phyloP scores from a whole-genome alignment of 2,113 vertebrate species.

The Hirundichthys speculiger region DNA sequence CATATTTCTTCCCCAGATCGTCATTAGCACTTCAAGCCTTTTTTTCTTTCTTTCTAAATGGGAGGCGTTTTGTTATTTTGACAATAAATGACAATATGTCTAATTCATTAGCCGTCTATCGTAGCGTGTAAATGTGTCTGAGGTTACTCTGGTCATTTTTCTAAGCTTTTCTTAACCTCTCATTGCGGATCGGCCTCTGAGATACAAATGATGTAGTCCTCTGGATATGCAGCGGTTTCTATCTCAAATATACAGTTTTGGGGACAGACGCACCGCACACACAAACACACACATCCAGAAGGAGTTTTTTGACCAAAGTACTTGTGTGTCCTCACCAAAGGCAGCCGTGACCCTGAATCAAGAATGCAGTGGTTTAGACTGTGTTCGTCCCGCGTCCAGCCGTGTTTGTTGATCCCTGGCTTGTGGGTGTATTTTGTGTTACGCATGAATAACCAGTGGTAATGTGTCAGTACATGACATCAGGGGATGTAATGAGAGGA shows the following conservation, averaged over 20 bases:
- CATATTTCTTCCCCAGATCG: too few relatives aligned
- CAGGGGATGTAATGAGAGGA: conserved; percentile 30
- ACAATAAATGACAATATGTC: too few relatives aligned
- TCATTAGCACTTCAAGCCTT: too few relatives aligned
- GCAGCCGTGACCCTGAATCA: conserved; percentile 42
- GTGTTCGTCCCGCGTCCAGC: conserved; percentile 24
- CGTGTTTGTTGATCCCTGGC: conserved; percentile 26
- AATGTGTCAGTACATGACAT: conserved; percentile 47
- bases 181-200: conserved; percentile 12
- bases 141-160: neutral
- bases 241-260: conserved; percentile 56
- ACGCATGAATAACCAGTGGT: conserved; percentile 9
- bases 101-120: too few relatives aligned
- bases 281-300: conserved; percentile 26
- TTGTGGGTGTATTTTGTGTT: conserved; percentile 25
- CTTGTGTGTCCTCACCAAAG: conserved; percentile 36
- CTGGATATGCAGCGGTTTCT: conserved; percentile 58
- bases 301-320: conserved; percentile 34
- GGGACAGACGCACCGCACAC: conserved; percentile 18
- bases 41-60: too few relatives aligned
- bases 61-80: too few relatives aligned
- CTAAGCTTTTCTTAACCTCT: conserved; percentile 28
- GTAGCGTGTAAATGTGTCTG: neutral
- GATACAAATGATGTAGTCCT: conserved; percentile 45
- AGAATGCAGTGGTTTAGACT: conserved; percentile 57